Conservation (phyloP, 2,888 invertebrate species). For the Orchestes rusci region DNA sequence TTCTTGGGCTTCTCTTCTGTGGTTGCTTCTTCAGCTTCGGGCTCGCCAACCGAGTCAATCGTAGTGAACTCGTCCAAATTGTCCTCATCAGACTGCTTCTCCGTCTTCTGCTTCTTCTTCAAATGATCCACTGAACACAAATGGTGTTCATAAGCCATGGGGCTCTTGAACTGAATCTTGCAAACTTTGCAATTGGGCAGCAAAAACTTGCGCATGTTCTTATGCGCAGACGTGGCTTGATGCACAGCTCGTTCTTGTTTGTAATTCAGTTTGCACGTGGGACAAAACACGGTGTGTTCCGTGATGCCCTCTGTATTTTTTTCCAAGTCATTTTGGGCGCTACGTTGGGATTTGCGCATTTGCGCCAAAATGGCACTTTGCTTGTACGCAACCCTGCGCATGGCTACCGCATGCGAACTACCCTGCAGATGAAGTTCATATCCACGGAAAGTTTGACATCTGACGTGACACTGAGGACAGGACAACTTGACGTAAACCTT, state of each 20-base stretch:
- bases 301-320: slow-evolving; percentile 53
- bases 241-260: slow-evolving; percentile 59
- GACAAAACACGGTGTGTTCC: slow-evolving; percentile 42
- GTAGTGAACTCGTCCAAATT: slow-evolving; percentile 82
- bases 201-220: slow-evolving; percentile 77
- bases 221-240: slow-evolving; percentile 71
- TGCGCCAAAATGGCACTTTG: slow-evolving; percentile 54
- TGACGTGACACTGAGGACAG: slow-evolving; percentile 72
- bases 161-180: slow-evolving; percentile 69
- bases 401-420: slow-evolving; percentile 62
- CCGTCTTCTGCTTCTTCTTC: slow-evolving; percentile 63
- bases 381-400: slow-evolving; percentile 66
- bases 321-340: slow-evolving; percentile 72
- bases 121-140: slow-evolving; percentile 75
- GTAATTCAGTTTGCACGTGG: slow-evolving; percentile 43
- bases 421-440: slow-evolving; percentile 66
- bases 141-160: slow-evolving; percentile 80
- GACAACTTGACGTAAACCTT: slow-evolving; percentile 51
- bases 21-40: slow-evolving; percentile 37
- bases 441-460: slow-evolving; percentile 64
- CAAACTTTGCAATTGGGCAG: slow-evolving; percentile 77
- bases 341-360: slow-evolving; percentile 74
- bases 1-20: slow-evolving; percentile 37
- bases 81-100: slow-evolving; percentile 55
- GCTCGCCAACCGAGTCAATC: slow-evolving; percentile 78